Percentiles rank a stretch among this genome's conserved stretches.
Conservation (phyloP, 2,113 vertebrate species). For the Echinops telfairi region DNA sequence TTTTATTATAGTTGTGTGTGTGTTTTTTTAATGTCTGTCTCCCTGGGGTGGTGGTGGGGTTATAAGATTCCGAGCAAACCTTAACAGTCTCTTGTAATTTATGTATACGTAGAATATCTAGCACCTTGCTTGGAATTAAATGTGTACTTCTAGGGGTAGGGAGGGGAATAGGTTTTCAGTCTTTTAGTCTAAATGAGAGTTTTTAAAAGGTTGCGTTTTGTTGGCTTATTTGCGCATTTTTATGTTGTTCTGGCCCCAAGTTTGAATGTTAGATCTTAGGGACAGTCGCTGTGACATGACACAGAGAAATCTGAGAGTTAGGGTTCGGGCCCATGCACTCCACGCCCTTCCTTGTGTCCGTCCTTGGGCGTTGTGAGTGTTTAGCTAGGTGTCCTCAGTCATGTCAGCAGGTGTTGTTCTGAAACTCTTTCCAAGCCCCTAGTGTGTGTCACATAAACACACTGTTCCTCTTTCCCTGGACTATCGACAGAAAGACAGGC, state of each 20-base stretch:
- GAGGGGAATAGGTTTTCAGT: conserved; percentile 33
- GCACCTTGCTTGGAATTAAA: conserved; percentile 22
- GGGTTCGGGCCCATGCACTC: conserved; percentile 24
- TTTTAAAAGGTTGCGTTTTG: not conserved
- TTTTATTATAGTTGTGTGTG: not conserved
- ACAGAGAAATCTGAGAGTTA: conserved; percentile 76
- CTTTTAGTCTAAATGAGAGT: conserved; percentile 54
- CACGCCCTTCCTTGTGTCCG: conserved; percentile 23
- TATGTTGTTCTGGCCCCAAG: conserved; percentile 74
- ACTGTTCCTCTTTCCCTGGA: not conserved
- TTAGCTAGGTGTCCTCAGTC: conserved; percentile 22
- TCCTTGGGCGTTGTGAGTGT: conserved; percentile 12
- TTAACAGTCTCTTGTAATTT: not conserved
- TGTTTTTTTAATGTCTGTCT: not conserved
- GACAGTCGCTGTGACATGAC: conserved; percentile 71
- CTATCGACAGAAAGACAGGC: conserved; percentile 66
- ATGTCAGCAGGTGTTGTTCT: conserved; percentile 18
- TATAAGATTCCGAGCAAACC: not conserved
- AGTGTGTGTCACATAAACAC: conserved; percentile 25
- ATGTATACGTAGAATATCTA: not conserved
- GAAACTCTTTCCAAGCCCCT: conserved; percentile 22
- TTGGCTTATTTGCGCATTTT: conserved; percentile 64
- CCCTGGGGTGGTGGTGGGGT: not conserved
- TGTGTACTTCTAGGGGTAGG: conserved; percentile 26
- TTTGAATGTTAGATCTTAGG: conserved; percentile 60